Conservation (phyloP, 2,113 vertebrate genomes). For the Tenrec ecaudatus region DNA sequence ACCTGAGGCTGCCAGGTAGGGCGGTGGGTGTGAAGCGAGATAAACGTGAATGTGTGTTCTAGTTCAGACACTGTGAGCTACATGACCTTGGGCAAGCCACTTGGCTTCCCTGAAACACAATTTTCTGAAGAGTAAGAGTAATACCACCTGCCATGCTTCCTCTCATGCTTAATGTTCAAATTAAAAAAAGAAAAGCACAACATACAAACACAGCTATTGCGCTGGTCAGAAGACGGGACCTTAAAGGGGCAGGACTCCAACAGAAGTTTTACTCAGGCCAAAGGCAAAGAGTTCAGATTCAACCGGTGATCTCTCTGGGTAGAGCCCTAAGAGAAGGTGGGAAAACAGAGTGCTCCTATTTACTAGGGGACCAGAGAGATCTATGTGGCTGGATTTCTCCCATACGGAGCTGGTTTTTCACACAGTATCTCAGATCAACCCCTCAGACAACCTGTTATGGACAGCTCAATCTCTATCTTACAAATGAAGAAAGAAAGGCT, state of each 20-base stretch:
- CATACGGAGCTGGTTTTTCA: not conserved
- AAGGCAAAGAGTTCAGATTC: not conserved
- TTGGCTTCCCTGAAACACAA: not conserved
- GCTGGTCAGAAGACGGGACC: not conserved
- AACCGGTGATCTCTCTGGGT: not conserved
- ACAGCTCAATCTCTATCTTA: not conserved
- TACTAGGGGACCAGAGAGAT: not conserved
- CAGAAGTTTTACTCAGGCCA: not conserved
- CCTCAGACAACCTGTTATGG: not conserved
- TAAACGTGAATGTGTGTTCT: not conserved
- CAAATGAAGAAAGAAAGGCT: not conserved
- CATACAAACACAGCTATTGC: not conserved
- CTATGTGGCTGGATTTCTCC: not conserved
- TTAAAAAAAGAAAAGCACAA: not conserved
- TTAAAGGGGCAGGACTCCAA: not conserved
- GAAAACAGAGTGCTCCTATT: not conserved
- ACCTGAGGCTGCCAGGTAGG: fast-evolving
- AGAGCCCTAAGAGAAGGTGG: not conserved
- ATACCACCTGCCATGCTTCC: not conserved
- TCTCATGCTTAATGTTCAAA: not conserved
- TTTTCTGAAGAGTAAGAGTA: not conserved
- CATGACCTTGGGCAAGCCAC: constrained; percentile 43
- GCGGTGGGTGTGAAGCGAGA: not conserved
- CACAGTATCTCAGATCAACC: not conserved
- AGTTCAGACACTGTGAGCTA: not conserved